Percentiles rank a stretch among this genome's conserved stretches.
Evolutionary conservation across 2,113 vertebrate species (phyloP).

Genomic region (Barnardius zonarius): DNA sequence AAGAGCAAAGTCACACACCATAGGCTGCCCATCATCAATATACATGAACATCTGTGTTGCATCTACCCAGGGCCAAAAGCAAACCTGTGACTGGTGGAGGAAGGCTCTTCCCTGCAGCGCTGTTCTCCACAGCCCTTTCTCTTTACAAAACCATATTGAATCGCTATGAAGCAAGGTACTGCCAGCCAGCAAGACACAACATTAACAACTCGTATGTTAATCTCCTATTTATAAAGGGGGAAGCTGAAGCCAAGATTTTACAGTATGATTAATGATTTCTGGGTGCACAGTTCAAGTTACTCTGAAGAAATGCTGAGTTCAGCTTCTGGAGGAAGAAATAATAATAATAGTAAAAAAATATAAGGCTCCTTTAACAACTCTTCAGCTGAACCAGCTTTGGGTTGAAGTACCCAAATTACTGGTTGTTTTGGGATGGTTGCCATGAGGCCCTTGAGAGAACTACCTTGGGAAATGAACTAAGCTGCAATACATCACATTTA

Average conservation of each 20-base stretch:
- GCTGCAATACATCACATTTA: neutral
- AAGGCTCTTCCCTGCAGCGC: neutral
- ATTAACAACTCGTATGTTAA: neutral
- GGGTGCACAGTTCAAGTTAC: neutral
- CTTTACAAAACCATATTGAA: neutral
- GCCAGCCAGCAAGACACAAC: neutral
- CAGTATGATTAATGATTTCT: slow-evolving; percentile 20
- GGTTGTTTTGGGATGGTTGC: neutral
- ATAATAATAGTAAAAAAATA: neutral
- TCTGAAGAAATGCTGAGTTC: slow-evolving; percentile 34
- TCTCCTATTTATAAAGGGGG: neutral
- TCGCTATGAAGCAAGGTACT: neutral
- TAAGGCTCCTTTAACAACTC: neutral
- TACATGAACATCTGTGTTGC: neutral
- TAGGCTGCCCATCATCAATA: neutral
- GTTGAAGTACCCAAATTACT: neutral
- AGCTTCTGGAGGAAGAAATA: neutral
- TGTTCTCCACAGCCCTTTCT: neutral
- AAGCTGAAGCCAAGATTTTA: slow-evolving; percentile 21
- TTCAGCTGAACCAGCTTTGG: neutral
- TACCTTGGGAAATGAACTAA: neutral
- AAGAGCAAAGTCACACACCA: neutral
- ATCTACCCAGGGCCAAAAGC: neutral
- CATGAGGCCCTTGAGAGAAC: neutral
- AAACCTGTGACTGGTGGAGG: neutral